Conservation (phyloP, 2,113 vertebrate species). For the Austrofundulus limnaeus region DNA sequence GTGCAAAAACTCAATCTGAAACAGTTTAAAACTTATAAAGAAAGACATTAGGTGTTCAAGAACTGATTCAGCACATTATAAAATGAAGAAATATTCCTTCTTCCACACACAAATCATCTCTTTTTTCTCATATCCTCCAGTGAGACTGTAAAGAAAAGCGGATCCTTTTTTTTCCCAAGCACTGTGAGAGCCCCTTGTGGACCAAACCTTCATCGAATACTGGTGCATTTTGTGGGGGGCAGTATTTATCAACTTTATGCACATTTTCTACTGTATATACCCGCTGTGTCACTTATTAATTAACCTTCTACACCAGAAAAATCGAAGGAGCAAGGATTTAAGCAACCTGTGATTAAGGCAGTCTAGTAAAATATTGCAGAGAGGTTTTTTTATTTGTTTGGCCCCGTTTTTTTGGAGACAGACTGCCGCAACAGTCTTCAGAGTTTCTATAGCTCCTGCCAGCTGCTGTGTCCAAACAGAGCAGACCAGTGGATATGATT, state of each 20-base stretch:
- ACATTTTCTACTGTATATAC: slow-evolving; percentile 16
- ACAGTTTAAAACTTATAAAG: background rate
- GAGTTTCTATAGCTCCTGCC: slow-evolving; percentile 75
- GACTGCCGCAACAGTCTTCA: slow-evolving; percentile 88
- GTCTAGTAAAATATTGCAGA: slow-evolving; percentile 97
- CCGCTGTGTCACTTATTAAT: slow-evolving; percentile 15
- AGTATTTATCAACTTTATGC: slow-evolving; percentile 27
- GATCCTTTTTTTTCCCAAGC: slow-evolving; percentile 40
- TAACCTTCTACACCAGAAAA: slow-evolving; percentile 26
- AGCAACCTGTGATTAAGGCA: slow-evolving; percentile 91
- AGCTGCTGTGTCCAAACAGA: slow-evolving; percentile 55
- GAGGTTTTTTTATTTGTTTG: slow-evolving; percentile 83
- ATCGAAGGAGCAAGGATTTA: slow-evolving; percentile 52
- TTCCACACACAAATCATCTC: slow-evolving; percentile 14
- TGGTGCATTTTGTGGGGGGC: slow-evolving; percentile 30
- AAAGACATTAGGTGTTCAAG: slow-evolving; percentile 28
- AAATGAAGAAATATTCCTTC: slow-evolving; percentile 31
- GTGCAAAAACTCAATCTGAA: slow-evolving; percentile 22
- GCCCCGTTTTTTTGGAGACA: slow-evolving; percentile 88
- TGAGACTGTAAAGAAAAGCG: slow-evolving; percentile 44
- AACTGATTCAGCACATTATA: slow-evolving; percentile 28
- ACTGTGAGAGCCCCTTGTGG: slow-evolving; percentile 14
- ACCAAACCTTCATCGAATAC: slow-evolving; percentile 30
- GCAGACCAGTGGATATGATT: slow-evolving; percentile 63
- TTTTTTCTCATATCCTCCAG: slow-evolving; percentile 29